Conservation (phyloP, 2,888 invertebrate genomes). For the Xanthia togata region DNA sequence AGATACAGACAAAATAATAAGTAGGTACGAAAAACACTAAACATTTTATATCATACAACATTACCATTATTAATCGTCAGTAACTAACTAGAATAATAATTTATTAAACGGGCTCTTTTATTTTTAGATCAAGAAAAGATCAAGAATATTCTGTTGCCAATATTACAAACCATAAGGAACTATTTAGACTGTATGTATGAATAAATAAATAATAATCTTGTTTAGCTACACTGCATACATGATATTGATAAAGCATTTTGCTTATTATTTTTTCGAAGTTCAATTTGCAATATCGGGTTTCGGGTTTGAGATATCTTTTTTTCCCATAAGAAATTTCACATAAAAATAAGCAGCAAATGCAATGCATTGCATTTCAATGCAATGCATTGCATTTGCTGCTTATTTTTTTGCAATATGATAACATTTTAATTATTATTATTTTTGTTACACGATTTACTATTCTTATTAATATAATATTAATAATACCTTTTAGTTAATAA, state of each 20-base stretch:
- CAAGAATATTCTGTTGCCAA: too few species aligned
- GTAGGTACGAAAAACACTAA: neutral
- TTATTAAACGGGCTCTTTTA: conserved; percentile 8
- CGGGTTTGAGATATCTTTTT: too few species aligned
- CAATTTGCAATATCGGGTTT: neutral
- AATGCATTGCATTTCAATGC: too few species aligned
- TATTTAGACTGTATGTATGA: neutral
- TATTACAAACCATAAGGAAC: too few species aligned
- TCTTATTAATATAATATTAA: neutral
- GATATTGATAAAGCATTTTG: neutral
- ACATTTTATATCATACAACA: neutral
- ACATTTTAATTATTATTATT: neutral
- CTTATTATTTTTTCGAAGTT: neutral
- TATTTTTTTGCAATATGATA: too few species aligned
- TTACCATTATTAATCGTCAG: too few species aligned
- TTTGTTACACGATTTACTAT: neutral
- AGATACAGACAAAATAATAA: neutral
- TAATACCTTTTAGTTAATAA: neutral
- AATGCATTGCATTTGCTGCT: too few species aligned
- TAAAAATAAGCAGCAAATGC: too few species aligned
- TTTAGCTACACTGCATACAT: neutral
- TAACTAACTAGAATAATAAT: conserved; percentile 1
- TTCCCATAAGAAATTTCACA: too few species aligned
- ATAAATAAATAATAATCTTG: neutral
- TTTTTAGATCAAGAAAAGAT: neutral